These are phyloP conservation scores for Acipenser transmontanus DNA, from an alignment of 2,797 vertebrate species.

Conservation along the genomic window DNA sequence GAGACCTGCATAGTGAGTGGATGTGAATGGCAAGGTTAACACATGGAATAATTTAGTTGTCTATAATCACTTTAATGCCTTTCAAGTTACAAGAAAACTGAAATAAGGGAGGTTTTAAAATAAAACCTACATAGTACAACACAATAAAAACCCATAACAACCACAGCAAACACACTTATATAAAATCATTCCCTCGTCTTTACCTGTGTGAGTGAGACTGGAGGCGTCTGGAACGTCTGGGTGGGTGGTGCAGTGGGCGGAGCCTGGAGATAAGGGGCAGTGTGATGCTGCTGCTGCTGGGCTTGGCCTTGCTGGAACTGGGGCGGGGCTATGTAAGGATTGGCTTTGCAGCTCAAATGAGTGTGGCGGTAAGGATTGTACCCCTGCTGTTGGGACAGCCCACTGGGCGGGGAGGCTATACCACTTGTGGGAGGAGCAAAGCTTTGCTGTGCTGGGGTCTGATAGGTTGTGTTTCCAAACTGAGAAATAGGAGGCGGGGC, in stretches of 20 bases:
- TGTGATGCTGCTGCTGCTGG: slow-evolving; percentile 30
- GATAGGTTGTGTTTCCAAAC: slow-evolving; percentile 50
- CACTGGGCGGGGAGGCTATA: slow-evolving; percentile 50
- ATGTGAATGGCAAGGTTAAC: too few relatives aligned
- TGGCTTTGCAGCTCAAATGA: slow-evolving; percentile 76
- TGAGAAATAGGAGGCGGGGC: slow-evolving; percentile 44
- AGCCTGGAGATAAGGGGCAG: slow-evolving; percentile 34
- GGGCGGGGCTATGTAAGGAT: slow-evolving; percentile 80
- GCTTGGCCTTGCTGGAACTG: slow-evolving; percentile 71
- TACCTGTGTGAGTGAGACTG: slow-evolving; percentile 70
- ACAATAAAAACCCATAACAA: too few relatives aligned
- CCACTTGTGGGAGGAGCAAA: slow-evolving; percentile 61
- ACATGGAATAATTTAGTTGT: too few relatives aligned
- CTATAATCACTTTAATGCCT: too few relatives aligned
- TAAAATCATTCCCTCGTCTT: background rate
- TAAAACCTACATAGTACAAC: too few relatives aligned
- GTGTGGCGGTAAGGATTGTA: slow-evolving; percentile 92
- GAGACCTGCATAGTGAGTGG: too few relatives aligned
- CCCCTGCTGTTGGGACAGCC: slow-evolving; percentile 58
- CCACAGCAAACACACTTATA: too few relatives aligned
- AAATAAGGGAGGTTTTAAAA: too few relatives aligned
- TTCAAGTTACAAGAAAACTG: too few relatives aligned
- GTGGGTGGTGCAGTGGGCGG: slow-evolving; percentile 49
- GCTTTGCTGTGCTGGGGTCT: slow-evolving; percentile 54
- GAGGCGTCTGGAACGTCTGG: slow-evolving; percentile 58